A percentile compares a stretch with the other conserved stretches of the same genome.
These are phyloP conservation scores for Rhipidura dahli DNA, from an alignment of 2,113 vertebrate genomes.

Conservation along the genomic window DNA sequence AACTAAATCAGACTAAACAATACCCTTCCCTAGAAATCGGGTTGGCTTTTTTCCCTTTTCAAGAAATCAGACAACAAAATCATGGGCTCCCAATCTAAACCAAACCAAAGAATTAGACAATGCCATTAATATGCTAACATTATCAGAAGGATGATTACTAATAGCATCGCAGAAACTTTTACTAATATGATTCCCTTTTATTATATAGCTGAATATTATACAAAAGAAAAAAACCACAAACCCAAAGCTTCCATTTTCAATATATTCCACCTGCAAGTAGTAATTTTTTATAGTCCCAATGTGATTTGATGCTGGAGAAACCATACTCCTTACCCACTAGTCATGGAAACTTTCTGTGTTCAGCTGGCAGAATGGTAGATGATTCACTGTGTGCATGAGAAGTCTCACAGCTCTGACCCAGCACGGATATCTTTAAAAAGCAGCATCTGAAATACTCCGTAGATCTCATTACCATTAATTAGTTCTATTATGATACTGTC, in stretches of 20 bases:
- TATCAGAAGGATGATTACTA: background rate
- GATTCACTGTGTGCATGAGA: background rate
- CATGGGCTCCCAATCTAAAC: background rate
- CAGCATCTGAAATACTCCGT: background rate
- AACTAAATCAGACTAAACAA: background rate
- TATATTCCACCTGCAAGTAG: background rate
- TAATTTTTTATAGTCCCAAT: background rate
- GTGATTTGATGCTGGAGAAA: background rate
- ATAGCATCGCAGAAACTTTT: background rate
- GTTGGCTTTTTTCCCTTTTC: background rate
- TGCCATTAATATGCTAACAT: background rate
- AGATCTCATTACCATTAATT: conserved; percentile 8
- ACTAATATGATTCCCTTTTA: background rate
- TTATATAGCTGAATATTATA: background rate
- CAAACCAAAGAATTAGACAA: background rate
- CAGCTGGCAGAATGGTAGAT: background rate
- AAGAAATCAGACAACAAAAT: background rate
- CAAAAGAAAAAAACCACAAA: background rate
- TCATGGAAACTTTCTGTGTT: background rate
- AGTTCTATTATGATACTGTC: background rate
- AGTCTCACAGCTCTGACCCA: background rate
- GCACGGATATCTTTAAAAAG: background rate
- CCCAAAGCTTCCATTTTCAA: background rate
- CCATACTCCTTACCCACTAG: background rate
- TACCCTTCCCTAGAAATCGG: background rate